Evolutionary conservation across 2,888 invertebrate genomes (phyloP).

Genomic region (Crioceris asparagi): DNA sequence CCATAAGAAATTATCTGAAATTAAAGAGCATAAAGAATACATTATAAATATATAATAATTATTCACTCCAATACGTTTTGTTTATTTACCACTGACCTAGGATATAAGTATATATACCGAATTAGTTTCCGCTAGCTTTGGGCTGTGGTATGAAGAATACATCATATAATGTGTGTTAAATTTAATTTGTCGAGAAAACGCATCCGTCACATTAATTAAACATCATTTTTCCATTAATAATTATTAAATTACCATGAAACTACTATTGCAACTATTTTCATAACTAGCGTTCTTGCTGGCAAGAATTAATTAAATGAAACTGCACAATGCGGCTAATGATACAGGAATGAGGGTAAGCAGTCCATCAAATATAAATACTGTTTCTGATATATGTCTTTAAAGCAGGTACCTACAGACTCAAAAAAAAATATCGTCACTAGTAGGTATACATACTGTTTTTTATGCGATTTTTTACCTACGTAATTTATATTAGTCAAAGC

Average conservation of each 20-base stretch:
- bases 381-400: too few relatives aligned
- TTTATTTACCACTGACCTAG: constrained; percentile 13
- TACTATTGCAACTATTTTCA: constrained; percentile 12
- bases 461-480: too few relatives aligned
- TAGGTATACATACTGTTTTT: too few relatives aligned
- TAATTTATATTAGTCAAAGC: too few relatives aligned
- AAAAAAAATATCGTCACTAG: too few relatives aligned
- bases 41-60: neutral
- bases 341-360: too few relatives aligned
- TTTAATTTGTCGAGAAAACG: neutral
- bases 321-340: too few relatives aligned
- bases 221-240: constrained; percentile 13
- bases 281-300: constrained; percentile 8
- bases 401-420: too few relatives aligned
- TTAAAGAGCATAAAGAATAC: too few relatives aligned
- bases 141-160: constrained; percentile 2
- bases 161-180: neutral
- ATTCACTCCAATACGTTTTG: constrained; percentile 2
- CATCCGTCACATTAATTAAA: constrained; percentile 6
- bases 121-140: constrained; percentile 11
- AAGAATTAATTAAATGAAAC: too few relatives aligned
- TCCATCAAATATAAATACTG: too few relatives aligned
- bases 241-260: constrained; percentile 13
- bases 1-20: too few relatives aligned
- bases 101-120: constrained; percentile 8